Evolutionary conservation across 1,140 invertebrate species (phyloP).

Genomic region (Zaprionus tsacasi): DNA sequence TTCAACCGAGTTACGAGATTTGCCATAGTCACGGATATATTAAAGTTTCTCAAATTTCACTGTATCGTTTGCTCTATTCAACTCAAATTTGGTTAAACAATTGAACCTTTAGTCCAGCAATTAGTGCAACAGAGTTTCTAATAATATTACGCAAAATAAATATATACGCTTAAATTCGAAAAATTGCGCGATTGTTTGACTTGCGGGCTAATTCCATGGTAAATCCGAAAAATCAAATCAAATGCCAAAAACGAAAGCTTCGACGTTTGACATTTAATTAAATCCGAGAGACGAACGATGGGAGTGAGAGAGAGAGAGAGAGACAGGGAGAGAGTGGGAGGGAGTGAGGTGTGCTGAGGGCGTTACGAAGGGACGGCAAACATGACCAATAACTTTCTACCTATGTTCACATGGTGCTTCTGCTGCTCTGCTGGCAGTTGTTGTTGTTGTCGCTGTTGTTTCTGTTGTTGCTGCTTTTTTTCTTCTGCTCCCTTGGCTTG

Average conservation of each 20-base stretch:
- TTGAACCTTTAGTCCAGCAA: background rate
- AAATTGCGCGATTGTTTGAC: slow-evolving; percentile 45
- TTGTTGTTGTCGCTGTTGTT: slow-evolving; percentile 31
- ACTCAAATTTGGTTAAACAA: background rate
- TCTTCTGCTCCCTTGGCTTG: slow-evolving; percentile 47
- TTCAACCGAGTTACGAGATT: background rate
- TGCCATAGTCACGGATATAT: too few species aligned
- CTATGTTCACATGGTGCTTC: slow-evolving; percentile 49
- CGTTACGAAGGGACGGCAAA: slow-evolving; percentile 36
- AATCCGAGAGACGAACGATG: slow-evolving; percentile 52
- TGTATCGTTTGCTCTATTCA: background rate
- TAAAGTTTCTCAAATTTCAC: background rate
- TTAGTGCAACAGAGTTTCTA: background rate
- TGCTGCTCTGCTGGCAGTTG: slow-evolving; percentile 19
- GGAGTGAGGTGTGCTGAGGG: background rate
- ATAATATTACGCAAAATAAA: slow-evolving; percentile 3
- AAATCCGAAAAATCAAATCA: slow-evolving; percentile 66
- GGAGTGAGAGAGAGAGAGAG: background rate
- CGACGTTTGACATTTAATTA: slow-evolving; percentile 78
- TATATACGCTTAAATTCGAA: background rate
- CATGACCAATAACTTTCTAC: slow-evolving; percentile 67
- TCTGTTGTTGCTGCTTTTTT: slow-evolving; percentile 32
- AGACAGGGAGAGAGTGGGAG: background rate
- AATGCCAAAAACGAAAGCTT: slow-evolving; percentile 51
- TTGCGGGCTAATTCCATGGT: slow-evolving; percentile 10